phyloP scores from a whole-genome alignment of 2,113 vertebrate genomes.

The Plectropomus leopardus region DNA sequence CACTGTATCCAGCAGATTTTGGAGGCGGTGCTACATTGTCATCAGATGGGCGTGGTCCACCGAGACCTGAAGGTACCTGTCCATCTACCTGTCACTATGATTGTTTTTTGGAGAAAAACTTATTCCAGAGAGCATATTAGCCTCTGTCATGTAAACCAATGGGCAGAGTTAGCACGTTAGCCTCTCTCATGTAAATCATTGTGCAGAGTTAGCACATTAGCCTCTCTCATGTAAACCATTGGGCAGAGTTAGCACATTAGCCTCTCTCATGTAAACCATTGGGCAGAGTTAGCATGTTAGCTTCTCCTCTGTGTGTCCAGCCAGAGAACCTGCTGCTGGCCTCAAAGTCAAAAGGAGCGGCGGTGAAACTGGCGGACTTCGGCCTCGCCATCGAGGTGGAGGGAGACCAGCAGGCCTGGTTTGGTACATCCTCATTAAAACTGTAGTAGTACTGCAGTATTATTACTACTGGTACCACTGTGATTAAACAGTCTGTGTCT shows the following conservation, averaged over 20 bases:
- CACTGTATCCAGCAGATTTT: conserved; percentile 84
- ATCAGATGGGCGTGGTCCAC: conserved; percentile 84
- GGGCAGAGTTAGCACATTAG: neutral
- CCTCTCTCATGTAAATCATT: neutral
- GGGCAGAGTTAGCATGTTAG: conserved; percentile 39
- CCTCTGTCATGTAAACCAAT: neutral
- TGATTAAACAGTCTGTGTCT: too few species aligned
- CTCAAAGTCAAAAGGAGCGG: conserved; percentile 79
- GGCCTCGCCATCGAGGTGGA: conserved; percentile 79
- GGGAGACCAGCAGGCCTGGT: conserved; percentile 83
- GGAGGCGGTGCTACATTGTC: conserved; percentile 82
- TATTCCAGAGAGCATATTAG: too few species aligned
- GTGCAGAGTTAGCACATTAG: neutral
- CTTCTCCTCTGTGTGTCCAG: conserved; percentile 53
- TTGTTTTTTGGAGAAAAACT: too few species aligned
- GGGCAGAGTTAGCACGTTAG: neutral
- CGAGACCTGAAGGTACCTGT: conserved; percentile 76
- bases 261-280: neutral
- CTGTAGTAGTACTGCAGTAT: neutral
- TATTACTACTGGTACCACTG: too few species aligned
- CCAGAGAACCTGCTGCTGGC: conserved; percentile 78
- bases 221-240: neutral
- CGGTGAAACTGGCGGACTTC: conserved; percentile 78
- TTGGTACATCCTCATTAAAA: conserved; percentile 50
- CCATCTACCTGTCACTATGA: too few species aligned